Percentiles rank a stretch among this genome's conserved stretches.
phyloP scores from a whole-genome alignment of 2,888 invertebrate genomes.

The Diarsia mendica region DNA sequence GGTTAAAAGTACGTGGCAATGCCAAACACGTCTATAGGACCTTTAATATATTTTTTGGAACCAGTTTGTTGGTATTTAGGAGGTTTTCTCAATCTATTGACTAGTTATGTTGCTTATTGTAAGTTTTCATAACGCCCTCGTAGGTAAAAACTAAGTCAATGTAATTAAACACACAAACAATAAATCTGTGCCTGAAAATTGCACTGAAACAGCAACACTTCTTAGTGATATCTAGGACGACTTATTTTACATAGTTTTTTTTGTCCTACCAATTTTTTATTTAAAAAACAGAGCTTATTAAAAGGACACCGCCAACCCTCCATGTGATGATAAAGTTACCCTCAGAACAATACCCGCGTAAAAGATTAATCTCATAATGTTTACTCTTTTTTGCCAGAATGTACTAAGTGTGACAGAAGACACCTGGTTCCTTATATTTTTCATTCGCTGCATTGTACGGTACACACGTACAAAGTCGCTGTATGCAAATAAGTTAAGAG shows the following conservation, averaged over 20 bases:
- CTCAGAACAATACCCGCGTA: not conserved
- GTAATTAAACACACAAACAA: not conserved
- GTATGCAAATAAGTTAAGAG: slow-evolving; percentile 31
- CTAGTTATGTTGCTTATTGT: not conserved
- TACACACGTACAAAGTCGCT: slow-evolving; percentile 1
- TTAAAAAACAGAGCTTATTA: not conserved
- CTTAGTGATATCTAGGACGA: not conserved
- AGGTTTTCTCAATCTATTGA: not conserved
- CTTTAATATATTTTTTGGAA: not conserved
- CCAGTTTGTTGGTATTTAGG: not conserved
- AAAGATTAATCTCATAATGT: not conserved
- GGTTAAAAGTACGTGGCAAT: not conserved
- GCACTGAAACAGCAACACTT: not conserved
- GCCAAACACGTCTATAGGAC: not conserved
- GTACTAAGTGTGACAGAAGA: not conserved
- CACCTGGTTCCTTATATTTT: slow-evolving; percentile 1
- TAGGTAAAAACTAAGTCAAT: not conserved
- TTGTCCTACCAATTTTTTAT: not conserved
- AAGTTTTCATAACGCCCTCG: not conserved
- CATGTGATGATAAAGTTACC: not conserved
- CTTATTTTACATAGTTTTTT: too few relatives aligned
- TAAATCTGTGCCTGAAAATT: not conserved
- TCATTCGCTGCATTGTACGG: not conserved
- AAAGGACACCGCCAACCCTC: not conserved
- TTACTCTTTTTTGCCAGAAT: not conserved